Conservation (phyloP, 1,140 invertebrate genomes). For the Apis dorsata region DNA sequence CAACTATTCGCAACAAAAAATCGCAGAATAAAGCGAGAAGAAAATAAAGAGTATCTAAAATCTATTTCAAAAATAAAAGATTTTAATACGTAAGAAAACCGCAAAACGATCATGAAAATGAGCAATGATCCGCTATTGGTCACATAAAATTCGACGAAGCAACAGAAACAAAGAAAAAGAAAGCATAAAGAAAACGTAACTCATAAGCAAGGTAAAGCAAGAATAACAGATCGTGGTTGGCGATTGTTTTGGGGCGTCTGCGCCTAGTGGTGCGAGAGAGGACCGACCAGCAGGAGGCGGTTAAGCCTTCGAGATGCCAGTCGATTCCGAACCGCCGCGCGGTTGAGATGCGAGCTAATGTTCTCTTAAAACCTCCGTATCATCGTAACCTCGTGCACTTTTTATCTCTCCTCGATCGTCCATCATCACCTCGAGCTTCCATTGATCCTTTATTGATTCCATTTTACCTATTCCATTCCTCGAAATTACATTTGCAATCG, state of each 20-base stretch:
- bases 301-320: conserved; percentile 71
- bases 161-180: background rate
- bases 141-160: no score
- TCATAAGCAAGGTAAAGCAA: background rate
- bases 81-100: no score
- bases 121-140: no score
- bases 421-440: background rate
- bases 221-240: conserved; percentile 22
- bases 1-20: no score
- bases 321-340: conserved; percentile 77
- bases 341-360: conserved; percentile 72
- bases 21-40: no score
- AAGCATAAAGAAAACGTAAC: no score
- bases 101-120: background rate
- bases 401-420: background rate
- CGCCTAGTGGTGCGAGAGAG: conserved; percentile 67
- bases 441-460: background rate
- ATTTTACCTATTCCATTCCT: background rate
- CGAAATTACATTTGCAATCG: conserved; percentile 13
- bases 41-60: no score
- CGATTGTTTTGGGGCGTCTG: conserved; percentile 75
- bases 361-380: conserved; percentile 20
- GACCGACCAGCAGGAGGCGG: conserved; percentile 71
- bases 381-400: conserved; percentile 49
- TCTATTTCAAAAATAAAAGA: no score